Evolutionary conservation across 1,140 invertebrate genomes (phyloP), one percentile per base, ranked within the genome.

Genomic region (Leucophenga varia): DNA sequence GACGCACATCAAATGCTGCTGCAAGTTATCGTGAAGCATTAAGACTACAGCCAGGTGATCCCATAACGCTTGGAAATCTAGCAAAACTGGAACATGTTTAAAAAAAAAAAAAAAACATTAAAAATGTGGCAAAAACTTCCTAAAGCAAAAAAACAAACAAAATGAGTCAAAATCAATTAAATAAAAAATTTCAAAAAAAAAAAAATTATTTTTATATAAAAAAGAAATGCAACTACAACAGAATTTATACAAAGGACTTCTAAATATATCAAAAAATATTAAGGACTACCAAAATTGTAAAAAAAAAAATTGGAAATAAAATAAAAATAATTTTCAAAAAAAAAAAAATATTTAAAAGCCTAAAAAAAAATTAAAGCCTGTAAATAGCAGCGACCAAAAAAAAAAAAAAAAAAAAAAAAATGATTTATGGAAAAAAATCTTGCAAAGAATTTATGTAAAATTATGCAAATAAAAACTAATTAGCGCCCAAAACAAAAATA

Each of bases 21-120:
- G 76, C 81, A 6, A 87, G 88, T 41, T 97, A 97, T 75, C 78
- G 87, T 46, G 82, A 86, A 60, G 93, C 93, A 1, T 78, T 96
- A 31, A 78, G 83, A 49, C 77, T 96, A 4, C 86, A 92, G 60
- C 93, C 93, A 0, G 85, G 87, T 43, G 92, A 96, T 76, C 80
- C 82, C 17, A 90, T 92, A 18, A 95, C 93, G 14, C 79, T 90
- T 57, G 89, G 86, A 42, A 97, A 97, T 78, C 80, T 97, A 14
- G 84, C 88, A 64, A 91, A 94, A 78, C 81, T 96, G 52, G 68
- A 41, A 54, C 6, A 58, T 67, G 57, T 60, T 40, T 63, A 58
- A 47, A 47, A 35, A 55, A 16, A 31, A 31, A 21, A 41, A 49
- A 31, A 32, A 16, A 18, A 16, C 44, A 35, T 14, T 32, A 34